Base-by-base conservation (phyloP, 2,797 vertebrate genomes). In the Bovichtus diacanthus region DNA sequence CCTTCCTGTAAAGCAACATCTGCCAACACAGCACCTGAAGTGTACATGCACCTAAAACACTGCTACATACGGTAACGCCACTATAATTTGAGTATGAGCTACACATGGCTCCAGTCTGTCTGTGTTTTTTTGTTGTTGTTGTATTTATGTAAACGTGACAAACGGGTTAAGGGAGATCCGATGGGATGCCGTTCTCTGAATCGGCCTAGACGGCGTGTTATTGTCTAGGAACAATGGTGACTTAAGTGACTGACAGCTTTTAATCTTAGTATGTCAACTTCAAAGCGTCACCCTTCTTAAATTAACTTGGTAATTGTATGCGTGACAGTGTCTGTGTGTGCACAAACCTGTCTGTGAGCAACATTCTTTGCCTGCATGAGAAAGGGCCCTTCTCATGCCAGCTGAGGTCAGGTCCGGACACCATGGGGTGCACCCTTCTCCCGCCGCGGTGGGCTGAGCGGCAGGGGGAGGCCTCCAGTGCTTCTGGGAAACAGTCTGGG, bases 401-500 rank as follows among this genome's bases (percentile, higher is more conserved):
- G 87, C 82, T 85, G 82, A 89, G 90, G 90, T 92, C 90, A 90
- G 78, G 76, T 56, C 83, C 49, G 76, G 88, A 85, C 89, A 87
- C 85, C 4, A 63, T 82, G 84, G 90, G 89, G 88, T 91, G 90
- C 73, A 74, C 77, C 86, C 86, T 85, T 83, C 70, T 86, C 83
- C 70, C 51, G 46, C 65, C 39, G 67, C 16, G 81, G 84, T 89
- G 85, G 82, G 89, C 74, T 49, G 50, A 72, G 80, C 84, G 88
- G 88, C 76, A 78, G 86, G 86, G 86, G 92, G 87, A 80, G 90
- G 85, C 85, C 81, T 83, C 79, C 34, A 49, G 76, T 53, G 63
- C 85, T 94, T 94, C 94, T 94, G 92, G 94, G 93, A 95, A 95
- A 92, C 78, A 73, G 90, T 87, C 89, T 94, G 88, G 83, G 85